These are phyloP conservation scores for Apomyelois bistriatella DNA, from an alignment of 2,888 invertebrate species.

Conservation along the genomic window DNA sequence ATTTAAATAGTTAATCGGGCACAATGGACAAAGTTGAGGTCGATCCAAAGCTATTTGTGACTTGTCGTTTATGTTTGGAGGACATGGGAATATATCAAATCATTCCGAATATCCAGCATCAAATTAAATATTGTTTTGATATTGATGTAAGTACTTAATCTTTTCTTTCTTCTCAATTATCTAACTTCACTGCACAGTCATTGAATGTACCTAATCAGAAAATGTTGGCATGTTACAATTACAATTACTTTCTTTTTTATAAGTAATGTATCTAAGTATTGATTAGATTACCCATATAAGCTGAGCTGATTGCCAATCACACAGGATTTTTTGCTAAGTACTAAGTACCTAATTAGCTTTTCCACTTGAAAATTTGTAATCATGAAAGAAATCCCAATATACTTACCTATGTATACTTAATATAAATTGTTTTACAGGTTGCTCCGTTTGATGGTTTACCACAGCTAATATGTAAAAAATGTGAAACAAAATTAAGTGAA, in stretches of 20 bases:
- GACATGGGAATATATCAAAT: constrained; percentile 63
- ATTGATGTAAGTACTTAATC: constrained; percentile 53
- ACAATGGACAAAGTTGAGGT: constrained; percentile 50
- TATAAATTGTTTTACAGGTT: constrained; percentile 37
- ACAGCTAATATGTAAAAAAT: constrained; percentile 62
- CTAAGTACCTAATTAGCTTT: too few relatives aligned
- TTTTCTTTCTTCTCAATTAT: background rate
- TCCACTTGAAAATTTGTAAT: too few relatives aligned
- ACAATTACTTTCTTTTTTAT: too few relatives aligned
- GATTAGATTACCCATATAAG: too few relatives aligned
- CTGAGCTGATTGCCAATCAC: too few relatives aligned
- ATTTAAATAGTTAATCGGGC: too few relatives aligned
- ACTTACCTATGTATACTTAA: background rate
- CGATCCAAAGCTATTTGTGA: constrained; percentile 58
- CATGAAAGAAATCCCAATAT: too few relatives aligned
- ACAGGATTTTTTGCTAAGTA: too few relatives aligned
- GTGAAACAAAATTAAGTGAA: constrained; percentile 47
- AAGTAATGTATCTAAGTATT: too few relatives aligned
- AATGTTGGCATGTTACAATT: too few relatives aligned
- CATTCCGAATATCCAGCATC: constrained; percentile 51
- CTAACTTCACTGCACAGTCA: too few relatives aligned
- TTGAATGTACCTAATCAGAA: too few relatives aligned
- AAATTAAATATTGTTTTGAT: constrained; percentile 64
- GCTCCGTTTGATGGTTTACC: constrained; percentile 66
- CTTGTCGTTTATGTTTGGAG: constrained; percentile 63